These are phyloP conservation scores for Piprites chloris DNA, from an alignment of 2,113 vertebrate genomes.

Conservation along the genomic window DNA sequence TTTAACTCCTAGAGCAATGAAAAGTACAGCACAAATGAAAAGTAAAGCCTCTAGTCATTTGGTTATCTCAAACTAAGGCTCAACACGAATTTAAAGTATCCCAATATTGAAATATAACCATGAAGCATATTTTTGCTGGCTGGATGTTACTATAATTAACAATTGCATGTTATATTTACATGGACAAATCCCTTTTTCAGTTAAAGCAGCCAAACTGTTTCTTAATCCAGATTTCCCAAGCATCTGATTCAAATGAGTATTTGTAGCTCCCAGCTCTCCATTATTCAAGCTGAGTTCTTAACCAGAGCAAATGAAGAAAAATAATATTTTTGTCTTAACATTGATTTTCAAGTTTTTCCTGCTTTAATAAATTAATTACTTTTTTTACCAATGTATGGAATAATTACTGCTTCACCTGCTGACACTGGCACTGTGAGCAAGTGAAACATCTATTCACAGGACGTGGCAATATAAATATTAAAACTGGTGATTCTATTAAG, in stretches of 20 bases:
- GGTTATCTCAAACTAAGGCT: background rate
- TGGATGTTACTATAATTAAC: background rate
- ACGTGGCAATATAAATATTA: background rate
- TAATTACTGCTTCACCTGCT: background rate
- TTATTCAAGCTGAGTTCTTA: background rate
- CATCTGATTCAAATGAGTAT: background rate
- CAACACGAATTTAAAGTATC: background rate
- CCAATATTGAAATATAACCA: background rate
- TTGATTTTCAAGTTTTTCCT: background rate
- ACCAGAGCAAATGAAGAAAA: background rate
- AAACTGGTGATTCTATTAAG: background rate
- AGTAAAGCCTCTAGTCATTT: background rate
- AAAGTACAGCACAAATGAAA: background rate
- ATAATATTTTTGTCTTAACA: background rate
- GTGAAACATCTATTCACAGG: background rate
- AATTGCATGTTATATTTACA: background rate
- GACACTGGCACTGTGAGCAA: background rate
- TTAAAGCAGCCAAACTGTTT: background rate
- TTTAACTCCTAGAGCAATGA: constrained; percentile 49
- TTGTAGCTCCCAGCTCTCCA: background rate
- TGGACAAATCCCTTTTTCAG: background rate
- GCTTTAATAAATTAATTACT: background rate
- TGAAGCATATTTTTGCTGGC: background rate
- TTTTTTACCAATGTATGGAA: background rate
- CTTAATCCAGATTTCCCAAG: background rate